A percentile compares a stretch with the other conserved stretches of the same genome.
phyloP scores from a whole-genome alignment of 2,113 vertebrate genomes.

The Proteles cristata region DNA sequence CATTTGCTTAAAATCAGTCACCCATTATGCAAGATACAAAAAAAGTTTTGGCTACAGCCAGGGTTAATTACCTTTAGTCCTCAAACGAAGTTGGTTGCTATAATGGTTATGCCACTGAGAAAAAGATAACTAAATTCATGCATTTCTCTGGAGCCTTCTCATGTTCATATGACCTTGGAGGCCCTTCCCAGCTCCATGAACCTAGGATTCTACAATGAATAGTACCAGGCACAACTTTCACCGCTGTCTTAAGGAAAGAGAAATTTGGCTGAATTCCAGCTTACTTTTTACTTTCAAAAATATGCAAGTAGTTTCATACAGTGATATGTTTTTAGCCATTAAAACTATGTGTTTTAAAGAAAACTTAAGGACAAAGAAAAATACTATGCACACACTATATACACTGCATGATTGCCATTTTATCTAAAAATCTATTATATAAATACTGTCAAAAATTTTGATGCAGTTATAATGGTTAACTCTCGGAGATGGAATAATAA shows the following conservation, averaged over 20 bases:
- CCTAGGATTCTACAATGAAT: constrained; percentile 7
- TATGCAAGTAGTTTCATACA: not conserved
- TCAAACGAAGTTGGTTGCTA: constrained; percentile 28
- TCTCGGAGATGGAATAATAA: not conserved
- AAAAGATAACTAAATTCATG: constrained; percentile 15
- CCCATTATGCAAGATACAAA: constrained; percentile 9
- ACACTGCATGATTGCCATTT: not conserved
- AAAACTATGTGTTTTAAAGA: constrained; percentile 46
- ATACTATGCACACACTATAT: not conserved
- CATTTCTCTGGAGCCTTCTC: constrained; percentile 14
- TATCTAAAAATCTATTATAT: constrained; percentile 18
- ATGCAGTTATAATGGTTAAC: not conserved
- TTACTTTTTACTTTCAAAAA: constrained; percentile 65
- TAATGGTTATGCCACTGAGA: constrained; percentile 3
- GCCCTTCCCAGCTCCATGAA: not conserved
- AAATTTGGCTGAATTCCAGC: constrained; percentile 50
- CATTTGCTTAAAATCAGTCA: constrained; percentile 50
- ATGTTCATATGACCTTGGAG: constrained; percentile 50
- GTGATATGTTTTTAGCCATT: constrained; percentile 44
- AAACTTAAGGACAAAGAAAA: constrained; percentile 46
- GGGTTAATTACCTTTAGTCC: constrained; percentile 47
- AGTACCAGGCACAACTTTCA: not conserved
- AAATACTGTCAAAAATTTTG: not conserved
- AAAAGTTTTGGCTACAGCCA: not conserved
- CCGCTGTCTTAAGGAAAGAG: not conserved